Percentiles rank a stretch among this genome's conserved stretches.
phyloP scores from a whole-genome alignment of 2,797 vertebrate species.

The Erethizon dorsatum region DNA sequence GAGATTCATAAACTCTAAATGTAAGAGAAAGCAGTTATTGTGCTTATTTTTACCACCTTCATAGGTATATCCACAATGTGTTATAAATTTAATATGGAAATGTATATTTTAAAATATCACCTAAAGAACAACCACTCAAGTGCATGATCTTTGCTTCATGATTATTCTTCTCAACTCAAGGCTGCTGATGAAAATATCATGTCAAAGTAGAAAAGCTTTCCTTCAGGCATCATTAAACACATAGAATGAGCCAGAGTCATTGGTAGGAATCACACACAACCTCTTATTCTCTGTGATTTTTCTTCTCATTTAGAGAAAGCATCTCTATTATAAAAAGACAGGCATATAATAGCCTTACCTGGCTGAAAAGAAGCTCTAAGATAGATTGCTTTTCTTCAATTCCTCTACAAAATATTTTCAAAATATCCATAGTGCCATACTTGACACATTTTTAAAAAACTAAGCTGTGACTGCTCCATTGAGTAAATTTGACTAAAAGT shows the following conservation, averaged over 20 bases:
- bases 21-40: background rate
- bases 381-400: slow-evolving; percentile 62
- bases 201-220: slow-evolving; percentile 67
- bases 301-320: slow-evolving; percentile 76
- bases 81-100: slow-evolving; percentile 10
- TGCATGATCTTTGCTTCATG: background rate
- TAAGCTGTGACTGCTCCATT: slow-evolving; percentile 34
- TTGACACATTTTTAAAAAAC: slow-evolving; percentile 43
- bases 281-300: slow-evolving; percentile 42
- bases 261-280: slow-evolving; percentile 50
- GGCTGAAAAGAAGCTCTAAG: slow-evolving; percentile 17
- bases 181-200: slow-evolving; percentile 56
- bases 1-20: slow-evolving; percentile 25
- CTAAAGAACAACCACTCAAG: background rate
- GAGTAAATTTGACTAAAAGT: slow-evolving; percentile 67
- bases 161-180: slow-evolving; percentile 59
- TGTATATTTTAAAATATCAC: background rate
- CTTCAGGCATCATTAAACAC: slow-evolving; percentile 74
- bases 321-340: slow-evolving; percentile 73
- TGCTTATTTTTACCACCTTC: background rate
- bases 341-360: slow-evolving; percentile 69
- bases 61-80: background rate
- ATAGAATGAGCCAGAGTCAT: slow-evolving; percentile 53
- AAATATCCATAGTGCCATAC: background rate
- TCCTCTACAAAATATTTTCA: slow-evolving; percentile 55